A percentile compares a stretch with the other conserved stretches of the same genome.
Evolutionary conservation across 2,113 vertebrate genomes (phyloP).

Genomic region (Cochlearius cochlearius): DNA sequence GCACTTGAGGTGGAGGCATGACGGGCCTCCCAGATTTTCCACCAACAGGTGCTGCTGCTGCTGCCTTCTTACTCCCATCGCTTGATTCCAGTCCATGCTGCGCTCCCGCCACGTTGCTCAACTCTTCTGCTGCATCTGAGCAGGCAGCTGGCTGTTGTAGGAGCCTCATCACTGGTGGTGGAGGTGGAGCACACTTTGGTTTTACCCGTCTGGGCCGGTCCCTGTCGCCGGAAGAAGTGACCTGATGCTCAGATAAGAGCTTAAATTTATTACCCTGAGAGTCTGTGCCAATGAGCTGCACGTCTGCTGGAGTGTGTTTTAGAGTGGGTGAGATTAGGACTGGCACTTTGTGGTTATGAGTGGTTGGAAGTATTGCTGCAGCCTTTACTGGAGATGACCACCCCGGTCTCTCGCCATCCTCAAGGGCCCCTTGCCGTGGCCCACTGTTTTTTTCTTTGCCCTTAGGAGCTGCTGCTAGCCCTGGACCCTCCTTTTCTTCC

Average conservation of each 20-base stretch:
- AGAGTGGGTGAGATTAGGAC: slow-evolving; percentile 96
- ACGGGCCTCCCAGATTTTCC: slow-evolving; percentile 81
- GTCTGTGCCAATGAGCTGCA: slow-evolving; percentile 94
- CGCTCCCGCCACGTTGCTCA: neutral
- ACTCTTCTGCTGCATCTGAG: slow-evolving; percentile 74
- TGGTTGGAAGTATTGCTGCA: slow-evolving; percentile 70
- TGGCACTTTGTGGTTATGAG: slow-evolving; percentile 98
- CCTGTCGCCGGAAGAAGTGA: slow-evolving; percentile 80
- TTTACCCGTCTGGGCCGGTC: slow-evolving; percentile 93
- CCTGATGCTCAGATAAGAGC: slow-evolving; percentile 92
- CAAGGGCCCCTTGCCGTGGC: slow-evolving; percentile 63
- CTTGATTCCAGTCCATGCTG: slow-evolving; percentile 73
- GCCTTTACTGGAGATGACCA: slow-evolving; percentile 90
- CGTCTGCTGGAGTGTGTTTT: slow-evolving; percentile 89
- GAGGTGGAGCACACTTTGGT: slow-evolving; percentile 94
- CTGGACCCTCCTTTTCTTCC: slow-evolving; percentile 71
- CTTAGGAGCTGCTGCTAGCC: slow-evolving; percentile 68
- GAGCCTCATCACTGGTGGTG: slow-evolving; percentile 86
- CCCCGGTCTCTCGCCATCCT: slow-evolving; percentile 81
- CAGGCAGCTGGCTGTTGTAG: slow-evolving; percentile 81
- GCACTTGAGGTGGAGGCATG: slow-evolving; percentile 93
- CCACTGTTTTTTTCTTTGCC: slow-evolving; percentile 78
- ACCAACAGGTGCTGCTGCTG: slow-evolving; percentile 66
- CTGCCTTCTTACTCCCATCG: slow-evolving; percentile 80
- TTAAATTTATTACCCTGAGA: slow-evolving; percentile 99